These are phyloP conservation scores for Pherbina coryleti DNA, from an alignment of 2,888 invertebrate species.

Conservation along the genomic window DNA sequence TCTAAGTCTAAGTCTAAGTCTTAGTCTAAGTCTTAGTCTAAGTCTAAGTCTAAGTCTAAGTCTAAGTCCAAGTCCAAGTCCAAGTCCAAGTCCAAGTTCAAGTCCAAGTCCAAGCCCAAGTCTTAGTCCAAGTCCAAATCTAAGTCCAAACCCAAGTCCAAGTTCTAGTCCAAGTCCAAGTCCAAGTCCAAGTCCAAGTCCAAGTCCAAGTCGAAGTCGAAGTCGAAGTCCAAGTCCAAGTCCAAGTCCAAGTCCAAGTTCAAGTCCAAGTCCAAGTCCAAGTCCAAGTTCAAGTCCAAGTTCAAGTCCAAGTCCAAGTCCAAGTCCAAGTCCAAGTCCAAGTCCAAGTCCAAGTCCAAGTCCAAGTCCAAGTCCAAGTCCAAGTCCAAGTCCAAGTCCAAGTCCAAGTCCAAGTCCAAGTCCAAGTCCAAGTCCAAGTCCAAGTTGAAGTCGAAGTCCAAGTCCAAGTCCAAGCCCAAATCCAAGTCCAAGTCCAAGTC, in stretches of 20 bases:
- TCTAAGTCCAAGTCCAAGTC: slow-evolving; percentile 38
- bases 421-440: not conserved
- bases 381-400: too few species aligned
- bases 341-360: too few species aligned
- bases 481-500: slow-evolving; percentile 33
- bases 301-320: too few species aligned
- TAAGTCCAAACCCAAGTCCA: slow-evolving; percentile 30
- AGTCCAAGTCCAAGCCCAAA: slow-evolving; percentile 35
- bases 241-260: too few species aligned
- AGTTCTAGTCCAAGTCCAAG: not conserved
- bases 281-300: too few species aligned
- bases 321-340: too few species aligned
- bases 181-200: too few species aligned
- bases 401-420: too few species aligned
- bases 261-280: too few species aligned
- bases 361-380: too few species aligned
- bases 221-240: too few species aligned
- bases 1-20: slow-evolving; percentile 37
- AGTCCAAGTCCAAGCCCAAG: slow-evolving; percentile 38
- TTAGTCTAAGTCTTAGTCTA: slow-evolving; percentile 36
- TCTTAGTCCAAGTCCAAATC: slow-evolving; percentile 35
- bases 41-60: slow-evolving; percentile 38
- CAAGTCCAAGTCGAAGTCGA: too few species aligned
- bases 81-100: slow-evolving; percentile 39
- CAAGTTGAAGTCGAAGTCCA: slow-evolving; percentile 31